A percentile compares a stretch with the other conserved stretches of the same genome.
Evolutionary conservation across 1,140 invertebrate genomes (phyloP).

Genomic region (Drosophila sulfurigaster): DNA sequence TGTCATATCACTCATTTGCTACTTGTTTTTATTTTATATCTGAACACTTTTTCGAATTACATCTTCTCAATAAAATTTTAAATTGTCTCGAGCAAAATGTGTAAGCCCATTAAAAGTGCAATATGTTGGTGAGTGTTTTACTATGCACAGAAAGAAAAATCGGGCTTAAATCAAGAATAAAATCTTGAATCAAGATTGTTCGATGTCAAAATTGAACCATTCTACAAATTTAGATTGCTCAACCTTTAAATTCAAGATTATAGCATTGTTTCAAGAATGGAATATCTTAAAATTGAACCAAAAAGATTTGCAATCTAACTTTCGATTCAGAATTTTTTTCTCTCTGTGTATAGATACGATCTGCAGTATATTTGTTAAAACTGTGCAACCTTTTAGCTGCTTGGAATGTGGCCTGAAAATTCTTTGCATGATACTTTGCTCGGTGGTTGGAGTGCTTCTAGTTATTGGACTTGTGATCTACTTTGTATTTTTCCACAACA

Average conservation of each 20-base stretch:
- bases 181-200: too few relatives aligned
- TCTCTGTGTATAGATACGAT: not conserved
- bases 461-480: constrained; percentile 29
- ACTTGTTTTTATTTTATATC: not conserved
- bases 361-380: not conserved
- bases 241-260: too few relatives aligned
- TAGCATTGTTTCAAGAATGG: too few relatives aligned
- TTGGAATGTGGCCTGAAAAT: constrained; percentile 19
- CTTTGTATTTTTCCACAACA: constrained; percentile 44
- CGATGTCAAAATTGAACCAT: too few relatives aligned
- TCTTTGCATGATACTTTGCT: not conserved
- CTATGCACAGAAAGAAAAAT: too few relatives aligned
- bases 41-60: not conserved
- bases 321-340: too few relatives aligned
- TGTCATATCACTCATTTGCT: constrained; percentile 4
- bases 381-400: not conserved
- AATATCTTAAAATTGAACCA: too few relatives aligned
- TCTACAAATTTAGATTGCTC: too few relatives aligned
- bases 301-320: too few relatives aligned
- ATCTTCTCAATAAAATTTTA: not conserved
- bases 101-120: not conserved
- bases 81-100: constrained; percentile 5
- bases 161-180: too few relatives aligned
- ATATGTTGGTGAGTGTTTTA: constrained; percentile 29
- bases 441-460: not conserved